phyloP scores from a whole-genome alignment of 2,113 vertebrate genomes.

The Hemicordylus capensis region DNA sequence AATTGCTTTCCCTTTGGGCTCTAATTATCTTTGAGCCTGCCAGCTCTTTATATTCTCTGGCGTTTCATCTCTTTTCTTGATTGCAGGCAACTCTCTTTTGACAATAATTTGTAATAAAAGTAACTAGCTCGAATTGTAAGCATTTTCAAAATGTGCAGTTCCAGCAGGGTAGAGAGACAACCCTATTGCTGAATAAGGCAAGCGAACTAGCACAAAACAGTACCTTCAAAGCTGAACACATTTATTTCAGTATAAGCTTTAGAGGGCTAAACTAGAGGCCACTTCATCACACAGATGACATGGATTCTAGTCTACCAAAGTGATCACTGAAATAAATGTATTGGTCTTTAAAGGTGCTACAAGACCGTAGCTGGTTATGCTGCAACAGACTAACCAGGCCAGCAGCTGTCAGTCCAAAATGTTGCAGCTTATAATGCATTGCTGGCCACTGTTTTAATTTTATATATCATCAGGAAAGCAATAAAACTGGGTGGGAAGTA shows the following conservation, averaged over 20 bases:
- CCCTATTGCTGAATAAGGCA: not conserved
- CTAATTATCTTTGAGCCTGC: constrained; percentile 50
- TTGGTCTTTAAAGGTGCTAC: too few relatives aligned
- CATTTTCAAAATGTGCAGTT: constrained; percentile 32
- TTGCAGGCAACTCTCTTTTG: constrained; percentile 9
- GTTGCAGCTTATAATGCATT: not conserved
- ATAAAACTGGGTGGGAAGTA: too few relatives aligned
- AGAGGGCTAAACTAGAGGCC: too few relatives aligned
- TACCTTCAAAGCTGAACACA: too few relatives aligned
- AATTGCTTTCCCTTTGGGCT: constrained; percentile 56
- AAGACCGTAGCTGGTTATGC: too few relatives aligned
- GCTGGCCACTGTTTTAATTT: not conserved
- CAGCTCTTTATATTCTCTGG: constrained; percentile 31
- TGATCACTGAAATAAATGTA: too few relatives aligned
- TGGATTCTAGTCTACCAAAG: too few relatives aligned
- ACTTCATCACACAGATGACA: too few relatives aligned
- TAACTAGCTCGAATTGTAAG: constrained; percentile 14
- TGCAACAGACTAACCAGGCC: too few relatives aligned
- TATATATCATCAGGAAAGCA: not conserved
- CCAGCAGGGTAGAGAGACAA: constrained; percentile 19
- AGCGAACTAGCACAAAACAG: not conserved
- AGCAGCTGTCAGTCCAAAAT: too few relatives aligned
- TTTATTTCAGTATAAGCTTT: too few relatives aligned
- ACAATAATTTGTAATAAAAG: constrained; percentile 54
- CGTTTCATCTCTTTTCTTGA: constrained; percentile 35